Conservation (phyloP, 1,140 invertebrate species). For the Aricia agestis region DNA sequence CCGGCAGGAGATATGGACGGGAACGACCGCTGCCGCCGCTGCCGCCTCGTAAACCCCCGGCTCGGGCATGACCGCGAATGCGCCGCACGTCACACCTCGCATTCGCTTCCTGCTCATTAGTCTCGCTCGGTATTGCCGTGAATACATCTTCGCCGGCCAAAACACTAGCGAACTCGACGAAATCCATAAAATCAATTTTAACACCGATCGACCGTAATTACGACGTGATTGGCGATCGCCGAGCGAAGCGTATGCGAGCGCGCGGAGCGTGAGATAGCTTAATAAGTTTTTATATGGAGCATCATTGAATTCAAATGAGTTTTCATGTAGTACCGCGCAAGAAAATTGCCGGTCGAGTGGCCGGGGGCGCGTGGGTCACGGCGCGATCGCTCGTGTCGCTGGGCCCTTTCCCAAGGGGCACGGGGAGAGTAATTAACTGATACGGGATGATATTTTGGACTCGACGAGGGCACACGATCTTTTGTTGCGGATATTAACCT, state of each 20-base stretch:
- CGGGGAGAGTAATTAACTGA: constrained; percentile 23
- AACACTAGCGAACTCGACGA: no score
- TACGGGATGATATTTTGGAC: constrained; percentile 20
- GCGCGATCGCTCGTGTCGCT: constrained; percentile 49
- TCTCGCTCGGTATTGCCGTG: background rate
- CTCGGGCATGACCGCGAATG: constrained; percentile 62
- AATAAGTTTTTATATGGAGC: constrained; percentile 18
- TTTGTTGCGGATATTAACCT: background rate
- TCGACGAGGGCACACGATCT: background rate
- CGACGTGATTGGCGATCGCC: background rate
- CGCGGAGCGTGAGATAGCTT: constrained; percentile 3
- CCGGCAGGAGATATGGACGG: constrained; percentile 67
- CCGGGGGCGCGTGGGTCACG: constrained; percentile 48
- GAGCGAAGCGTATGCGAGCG: background rate
- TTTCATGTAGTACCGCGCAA: constrained; percentile 21
- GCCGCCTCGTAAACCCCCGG: constrained; percentile 66
- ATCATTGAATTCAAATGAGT: constrained; percentile 43
- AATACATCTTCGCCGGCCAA: no score
- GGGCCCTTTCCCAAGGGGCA: constrained; percentile 33
- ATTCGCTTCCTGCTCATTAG: constrained; percentile 54
- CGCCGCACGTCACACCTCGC: constrained; percentile 41
- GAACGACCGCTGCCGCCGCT: constrained; percentile 63
- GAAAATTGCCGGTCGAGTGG: constrained; percentile 19
- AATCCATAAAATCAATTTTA: background rate
- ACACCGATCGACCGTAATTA: background rate